Evolutionary conservation across 2,888 invertebrate species (phyloP).

Genomic region (Parnassius mnemosyne): DNA sequence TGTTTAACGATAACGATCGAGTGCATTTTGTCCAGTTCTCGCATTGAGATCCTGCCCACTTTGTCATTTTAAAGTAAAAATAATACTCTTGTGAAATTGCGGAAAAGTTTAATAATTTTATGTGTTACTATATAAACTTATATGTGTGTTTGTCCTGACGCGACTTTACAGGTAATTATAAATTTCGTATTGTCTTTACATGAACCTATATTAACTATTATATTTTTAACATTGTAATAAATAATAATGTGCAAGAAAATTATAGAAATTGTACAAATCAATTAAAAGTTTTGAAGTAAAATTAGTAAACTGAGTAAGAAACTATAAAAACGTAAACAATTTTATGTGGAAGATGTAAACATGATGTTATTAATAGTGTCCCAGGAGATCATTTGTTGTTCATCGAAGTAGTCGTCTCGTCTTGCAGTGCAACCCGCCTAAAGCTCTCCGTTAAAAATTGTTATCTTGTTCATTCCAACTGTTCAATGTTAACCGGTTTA

Average conservation of each 20-base stretch:
- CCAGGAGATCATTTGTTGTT: slow-evolving; percentile 30
- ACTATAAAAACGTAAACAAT: slow-evolving; percentile 62
- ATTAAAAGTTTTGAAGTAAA: too few relatives aligned
- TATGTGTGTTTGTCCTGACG: too few relatives aligned
- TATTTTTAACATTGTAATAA: too few relatives aligned
- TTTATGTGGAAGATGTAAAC: slow-evolving; percentile 66
- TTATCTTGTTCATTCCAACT: slow-evolving; percentile 14
- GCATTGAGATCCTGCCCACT: neutral
- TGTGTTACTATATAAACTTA: too few relatives aligned
- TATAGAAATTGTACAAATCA: too few relatives aligned
- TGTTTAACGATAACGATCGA: slow-evolving; percentile 56
- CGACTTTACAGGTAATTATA: too few relatives aligned
- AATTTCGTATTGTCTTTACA: too few relatives aligned
- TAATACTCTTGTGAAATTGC: neutral
- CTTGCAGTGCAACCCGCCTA: slow-evolving; percentile 30
- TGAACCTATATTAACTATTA: too few relatives aligned
- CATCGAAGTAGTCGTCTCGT: neutral
- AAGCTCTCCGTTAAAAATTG: slow-evolving; percentile 17
- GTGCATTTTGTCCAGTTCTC: slow-evolving; percentile 37
- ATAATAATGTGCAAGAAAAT: too few relatives aligned
- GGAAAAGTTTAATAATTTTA: neutral
- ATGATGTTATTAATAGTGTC: slow-evolving; percentile 65
- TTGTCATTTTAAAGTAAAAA: neutral
- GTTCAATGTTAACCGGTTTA: slow-evolving; percentile 20
- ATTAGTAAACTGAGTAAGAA: neutral